Evolutionary conservation across 2,888 invertebrate genomes (phyloP).

Genomic region (Amiota communis): DNA sequence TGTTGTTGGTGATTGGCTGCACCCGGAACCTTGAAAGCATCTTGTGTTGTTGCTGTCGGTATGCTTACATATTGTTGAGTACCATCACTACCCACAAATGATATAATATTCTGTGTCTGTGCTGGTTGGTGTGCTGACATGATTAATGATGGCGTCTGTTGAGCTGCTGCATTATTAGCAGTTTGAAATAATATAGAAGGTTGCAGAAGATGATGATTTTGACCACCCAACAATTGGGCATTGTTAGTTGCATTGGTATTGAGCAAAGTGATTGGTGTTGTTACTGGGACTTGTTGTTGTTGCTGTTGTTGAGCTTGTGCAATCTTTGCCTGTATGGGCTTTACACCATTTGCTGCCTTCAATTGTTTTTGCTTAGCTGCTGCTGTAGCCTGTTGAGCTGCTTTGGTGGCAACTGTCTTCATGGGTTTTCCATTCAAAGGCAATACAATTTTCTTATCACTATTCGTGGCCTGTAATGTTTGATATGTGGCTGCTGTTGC

Average conservation of each 20-base stretch:
- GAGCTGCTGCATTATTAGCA: constrained; percentile 47
- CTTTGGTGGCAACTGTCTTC: constrained; percentile 62
- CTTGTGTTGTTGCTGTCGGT: constrained; percentile 77
- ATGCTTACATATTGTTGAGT: constrained; percentile 80
- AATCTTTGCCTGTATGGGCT: constrained; percentile 32
- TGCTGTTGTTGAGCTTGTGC: constrained; percentile 44
- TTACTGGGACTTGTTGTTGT: constrained; percentile 28
- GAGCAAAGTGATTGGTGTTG: constrained; percentile 55
- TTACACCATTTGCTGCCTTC: constrained; percentile 44
- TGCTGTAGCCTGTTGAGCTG: constrained; percentile 60
- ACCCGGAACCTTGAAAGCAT: constrained; percentile 72
- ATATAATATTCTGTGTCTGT: constrained; percentile 73
- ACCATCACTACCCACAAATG: constrained; percentile 71
- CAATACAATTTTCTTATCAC: constrained; percentile 65
- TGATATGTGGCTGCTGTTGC: constrained; percentile 49
- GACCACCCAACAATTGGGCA: constrained; percentile 52
- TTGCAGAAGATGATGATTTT: constrained; percentile 50
- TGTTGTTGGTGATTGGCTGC: constrained; percentile 46
- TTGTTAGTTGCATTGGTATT: constrained; percentile 32
- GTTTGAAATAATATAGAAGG: constrained; percentile 62
- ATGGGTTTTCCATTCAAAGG: constrained; percentile 59
- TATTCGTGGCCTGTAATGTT: constrained; percentile 63
- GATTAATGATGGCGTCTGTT: constrained; percentile 54
- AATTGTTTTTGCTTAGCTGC: constrained; percentile 64
- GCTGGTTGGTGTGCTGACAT: constrained; percentile 72